Evolutionary conservation across 2,113 vertebrate genomes (phyloP).

Genomic region (Bolborhynchus lineola): DNA sequence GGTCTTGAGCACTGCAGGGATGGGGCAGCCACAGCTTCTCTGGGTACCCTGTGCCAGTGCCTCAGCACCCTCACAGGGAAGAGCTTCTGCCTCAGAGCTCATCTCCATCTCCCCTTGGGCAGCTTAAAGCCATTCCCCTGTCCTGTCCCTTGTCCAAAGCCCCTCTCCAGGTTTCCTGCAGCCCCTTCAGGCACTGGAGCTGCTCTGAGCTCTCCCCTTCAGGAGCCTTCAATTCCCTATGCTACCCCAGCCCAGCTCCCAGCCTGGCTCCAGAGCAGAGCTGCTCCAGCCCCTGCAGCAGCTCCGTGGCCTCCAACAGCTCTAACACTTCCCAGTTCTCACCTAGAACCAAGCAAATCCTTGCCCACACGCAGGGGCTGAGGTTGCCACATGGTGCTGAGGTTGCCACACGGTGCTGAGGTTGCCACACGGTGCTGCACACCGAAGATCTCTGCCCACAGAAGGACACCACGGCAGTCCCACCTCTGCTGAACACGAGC

Average conservation of each 20-base stretch:
- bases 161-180: too few species aligned
- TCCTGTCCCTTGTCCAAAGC: too few species aligned
- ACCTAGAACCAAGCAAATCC: neutral
- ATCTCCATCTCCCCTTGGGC: too few species aligned
- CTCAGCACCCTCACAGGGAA: too few species aligned
- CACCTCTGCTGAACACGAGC: rapidly evolving
- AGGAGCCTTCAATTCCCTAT: neutral
- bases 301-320: neutral
- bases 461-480: rapidly evolving
- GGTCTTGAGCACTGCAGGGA: too few species aligned
- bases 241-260: neutral
- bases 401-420: rapidly evolving
- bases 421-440: rapidly evolving
- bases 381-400: rapidly evolving
- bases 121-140: too few species aligned
- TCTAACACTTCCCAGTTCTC: neutral
- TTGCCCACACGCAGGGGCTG: neutral
- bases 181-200: too few species aligned
- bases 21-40: too few species aligned
- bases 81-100: too few species aligned
- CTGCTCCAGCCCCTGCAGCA: neutral
- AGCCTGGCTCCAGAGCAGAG: neutral
- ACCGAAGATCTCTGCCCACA: neutral
- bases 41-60: too few species aligned
- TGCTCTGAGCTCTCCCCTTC: too few species aligned